Conservation (phyloP, 1,140 invertebrate genomes). For the Bathynomus jamesi region DNA sequence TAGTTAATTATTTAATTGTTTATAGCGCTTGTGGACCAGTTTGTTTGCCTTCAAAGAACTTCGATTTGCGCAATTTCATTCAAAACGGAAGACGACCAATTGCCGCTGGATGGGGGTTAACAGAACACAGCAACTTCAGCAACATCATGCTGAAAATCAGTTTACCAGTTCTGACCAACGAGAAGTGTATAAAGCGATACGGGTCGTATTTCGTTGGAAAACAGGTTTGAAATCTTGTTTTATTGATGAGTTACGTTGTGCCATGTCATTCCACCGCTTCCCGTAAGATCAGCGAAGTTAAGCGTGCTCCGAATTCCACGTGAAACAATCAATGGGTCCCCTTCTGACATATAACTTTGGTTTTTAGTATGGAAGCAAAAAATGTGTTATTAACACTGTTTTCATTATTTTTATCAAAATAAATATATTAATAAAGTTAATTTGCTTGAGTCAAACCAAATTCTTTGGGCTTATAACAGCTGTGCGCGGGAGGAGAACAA, state of each 20-base stretch:
- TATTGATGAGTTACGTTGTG: too few species aligned
- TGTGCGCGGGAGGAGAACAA: conserved; percentile 2
- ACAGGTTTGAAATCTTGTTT: conserved; percentile 4
- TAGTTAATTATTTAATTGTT: neutral
- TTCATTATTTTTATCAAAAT: too few species aligned
- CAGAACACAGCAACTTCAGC: neutral
- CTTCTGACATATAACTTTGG: too few species aligned
- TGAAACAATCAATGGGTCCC: too few species aligned
- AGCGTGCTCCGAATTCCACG: too few species aligned
- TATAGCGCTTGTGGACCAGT: neutral
- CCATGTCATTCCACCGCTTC: too few species aligned
- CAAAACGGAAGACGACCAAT: too few species aligned
- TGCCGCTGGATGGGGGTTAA: conserved; percentile 10
- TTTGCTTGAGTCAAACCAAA: neutral
- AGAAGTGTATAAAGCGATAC: conserved; percentile 1
- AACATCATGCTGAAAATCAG: conserved; percentile 5
- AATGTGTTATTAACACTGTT: too few species aligned
- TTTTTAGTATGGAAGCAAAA: too few species aligned
- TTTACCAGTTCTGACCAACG: conserved; percentile 1
- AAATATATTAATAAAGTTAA: too few species aligned
- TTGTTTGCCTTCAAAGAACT: neutral
- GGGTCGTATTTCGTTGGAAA: conserved; percentile 5
- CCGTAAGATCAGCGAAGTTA: too few species aligned
- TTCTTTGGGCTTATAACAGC: neutral
- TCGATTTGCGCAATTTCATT: too few species aligned